A percentile compares a stretch with the other conserved stretches of the same genome.
These are phyloP conservation scores for Bucorvus abyssinicus DNA, from an alignment of 2,797 vertebrate species.

Conservation along the genomic window DNA sequence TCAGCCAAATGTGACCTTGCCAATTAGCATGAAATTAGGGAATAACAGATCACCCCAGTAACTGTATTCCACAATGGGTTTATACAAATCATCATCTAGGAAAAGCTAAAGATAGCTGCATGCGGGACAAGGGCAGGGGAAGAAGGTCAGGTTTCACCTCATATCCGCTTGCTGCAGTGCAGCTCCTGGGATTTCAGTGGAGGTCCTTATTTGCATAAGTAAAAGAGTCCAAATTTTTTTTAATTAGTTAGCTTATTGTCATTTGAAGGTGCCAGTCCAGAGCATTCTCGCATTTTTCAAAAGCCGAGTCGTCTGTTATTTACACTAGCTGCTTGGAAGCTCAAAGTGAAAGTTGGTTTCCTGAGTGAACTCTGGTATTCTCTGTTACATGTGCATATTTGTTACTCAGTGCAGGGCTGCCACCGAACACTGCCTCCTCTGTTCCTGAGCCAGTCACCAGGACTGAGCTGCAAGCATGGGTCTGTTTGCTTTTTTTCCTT, in stretches of 20 bases:
- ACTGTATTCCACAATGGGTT: not conserved
- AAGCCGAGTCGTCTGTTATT: not conserved
- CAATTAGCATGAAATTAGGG: slow-evolving; percentile 44
- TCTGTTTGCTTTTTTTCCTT: not conserved
- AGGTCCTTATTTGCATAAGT: not conserved
- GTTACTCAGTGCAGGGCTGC: not conserved
- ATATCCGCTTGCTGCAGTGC: not conserved
- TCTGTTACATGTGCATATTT: slow-evolving; percentile 12
- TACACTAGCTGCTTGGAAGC: slow-evolving; percentile 26
- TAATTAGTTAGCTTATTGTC: not conserved
- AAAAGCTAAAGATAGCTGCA: not conserved
- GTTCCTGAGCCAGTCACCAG: slow-evolving; percentile 23
- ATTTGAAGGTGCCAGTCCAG: not conserved
- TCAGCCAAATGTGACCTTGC: not conserved
- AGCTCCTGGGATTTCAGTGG: not conserved
- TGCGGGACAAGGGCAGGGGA: not conserved
- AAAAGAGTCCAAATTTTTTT: not conserved
- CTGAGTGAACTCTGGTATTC: slow-evolving; percentile 50
- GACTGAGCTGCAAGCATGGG: not conserved
- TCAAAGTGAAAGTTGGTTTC: slow-evolving; percentile 54
- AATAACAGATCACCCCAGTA: not conserved
- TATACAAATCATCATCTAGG: not conserved
- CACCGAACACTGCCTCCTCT: slow-evolving; percentile 33
- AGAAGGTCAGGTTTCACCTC: not conserved
- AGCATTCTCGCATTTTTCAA: not conserved